phyloP scores from a whole-genome alignment of 2,113 vertebrate genomes.

The Pitta sordida region DNA sequence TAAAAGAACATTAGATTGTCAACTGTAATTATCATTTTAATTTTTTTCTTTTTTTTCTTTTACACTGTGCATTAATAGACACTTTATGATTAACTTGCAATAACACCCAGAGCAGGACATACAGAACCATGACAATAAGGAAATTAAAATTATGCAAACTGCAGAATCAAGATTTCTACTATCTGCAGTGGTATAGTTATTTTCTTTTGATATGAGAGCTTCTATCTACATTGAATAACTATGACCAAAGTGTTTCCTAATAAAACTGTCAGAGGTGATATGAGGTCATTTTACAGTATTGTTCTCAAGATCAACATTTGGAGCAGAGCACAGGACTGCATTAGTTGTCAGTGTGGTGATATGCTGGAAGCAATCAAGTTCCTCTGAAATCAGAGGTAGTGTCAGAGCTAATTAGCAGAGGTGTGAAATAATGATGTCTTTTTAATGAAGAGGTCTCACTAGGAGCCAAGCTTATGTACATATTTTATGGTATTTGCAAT shows the following conservation, averaged over 20 bases:
- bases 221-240: neutral
- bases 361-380: neutral
- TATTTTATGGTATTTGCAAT: slow-evolving; percentile 17
- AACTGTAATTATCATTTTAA: neutral
- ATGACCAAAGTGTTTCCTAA: neutral
- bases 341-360: neutral
- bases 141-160: neutral
- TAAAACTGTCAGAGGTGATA: neutral
- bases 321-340: neutral
- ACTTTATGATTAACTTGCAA: neutral
- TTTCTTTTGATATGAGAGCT: neutral
- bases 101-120: neutral
- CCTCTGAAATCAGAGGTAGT: neutral
- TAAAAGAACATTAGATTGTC: neutral
- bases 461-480: neutral
- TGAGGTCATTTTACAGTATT: neutral
- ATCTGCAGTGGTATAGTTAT: neutral
- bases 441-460: slow-evolving; percentile 52
- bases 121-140: neutral
- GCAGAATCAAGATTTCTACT: neutral
- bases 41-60: neutral
- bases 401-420: slow-evolving; percentile 22
- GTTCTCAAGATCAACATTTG: neutral
- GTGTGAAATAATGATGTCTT: slow-evolving; percentile 33
- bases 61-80: neutral